These are phyloP conservation scores for Platyscapa corneri DNA, from an alignment of 1,140 invertebrate genomes.

Conservation along the genomic window DNA sequence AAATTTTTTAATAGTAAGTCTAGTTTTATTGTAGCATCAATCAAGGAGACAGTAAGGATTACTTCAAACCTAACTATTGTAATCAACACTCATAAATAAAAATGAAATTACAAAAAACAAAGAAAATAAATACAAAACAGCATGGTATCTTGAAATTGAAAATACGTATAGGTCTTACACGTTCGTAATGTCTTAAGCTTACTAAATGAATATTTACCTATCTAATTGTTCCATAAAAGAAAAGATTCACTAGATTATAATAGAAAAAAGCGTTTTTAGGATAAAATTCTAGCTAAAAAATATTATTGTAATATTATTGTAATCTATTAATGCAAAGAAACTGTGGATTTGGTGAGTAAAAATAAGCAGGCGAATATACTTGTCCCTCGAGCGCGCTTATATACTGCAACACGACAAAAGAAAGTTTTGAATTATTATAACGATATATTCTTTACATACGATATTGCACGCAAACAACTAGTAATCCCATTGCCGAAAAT, in stretches of 20 bases:
- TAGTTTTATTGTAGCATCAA: slow-evolving; percentile 44
- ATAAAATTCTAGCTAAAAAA: too few species aligned
- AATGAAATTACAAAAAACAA: slow-evolving; percentile 55
- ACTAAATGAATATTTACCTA: slow-evolving; percentile 80
- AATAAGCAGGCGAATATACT: too few species aligned
- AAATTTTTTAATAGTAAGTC: slow-evolving; percentile 52
- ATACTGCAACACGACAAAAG: too few species aligned
- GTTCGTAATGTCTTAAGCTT: slow-evolving; percentile 80
- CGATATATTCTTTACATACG: too few species aligned
- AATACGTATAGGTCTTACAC: slow-evolving; percentile 81
- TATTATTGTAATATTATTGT: too few species aligned
- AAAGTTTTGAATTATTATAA: too few species aligned
- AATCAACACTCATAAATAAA: slow-evolving; percentile 73
- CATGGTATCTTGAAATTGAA: slow-evolving; percentile 67
- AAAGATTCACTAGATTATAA: slow-evolving; percentile 70
- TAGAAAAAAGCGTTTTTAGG: too few species aligned
- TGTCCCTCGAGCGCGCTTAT: too few species aligned
- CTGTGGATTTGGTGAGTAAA: too few species aligned
- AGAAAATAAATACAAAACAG: slow-evolving; percentile 39
- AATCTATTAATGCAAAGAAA: too few species aligned
- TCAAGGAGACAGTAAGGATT: slow-evolving; percentile 67
- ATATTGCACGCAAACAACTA: too few species aligned
- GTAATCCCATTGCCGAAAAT: too few species aligned
- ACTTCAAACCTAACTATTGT: slow-evolving; percentile 73
- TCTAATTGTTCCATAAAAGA: slow-evolving; percentile 82